Conservation (phyloP, 2,888 invertebrate species). For the Nemotelus pantherinus region DNA sequence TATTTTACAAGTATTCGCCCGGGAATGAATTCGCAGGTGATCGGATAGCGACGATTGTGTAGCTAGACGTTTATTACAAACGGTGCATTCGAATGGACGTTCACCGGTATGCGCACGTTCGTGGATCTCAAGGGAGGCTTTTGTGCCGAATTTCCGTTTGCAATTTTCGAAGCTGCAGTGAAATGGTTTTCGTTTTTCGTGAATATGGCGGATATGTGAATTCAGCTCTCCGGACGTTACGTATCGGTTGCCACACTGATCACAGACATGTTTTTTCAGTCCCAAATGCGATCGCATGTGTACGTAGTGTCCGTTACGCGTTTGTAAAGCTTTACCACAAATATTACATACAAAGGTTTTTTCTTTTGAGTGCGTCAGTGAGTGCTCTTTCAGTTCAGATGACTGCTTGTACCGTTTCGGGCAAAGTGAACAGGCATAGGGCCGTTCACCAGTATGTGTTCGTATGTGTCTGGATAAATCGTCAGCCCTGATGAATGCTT, state of each 20-base stretch:
- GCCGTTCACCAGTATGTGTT: conserved; percentile 56
- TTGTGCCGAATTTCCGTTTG: conserved; percentile 51
- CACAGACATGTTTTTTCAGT: conserved; percentile 53
- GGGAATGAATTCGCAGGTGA: conserved; percentile 52
- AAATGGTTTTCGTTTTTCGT: conserved; percentile 52
- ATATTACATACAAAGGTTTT: conserved; percentile 52
- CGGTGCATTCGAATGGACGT: conserved; percentile 50
- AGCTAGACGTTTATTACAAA: conserved; percentile 51
- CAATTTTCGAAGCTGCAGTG: conserved; percentile 52
- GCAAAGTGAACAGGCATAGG: conserved; percentile 55
- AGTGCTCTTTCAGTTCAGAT: conserved; percentile 53
- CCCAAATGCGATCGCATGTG: conserved; percentile 55
- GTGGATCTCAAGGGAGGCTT: conserved; percentile 52
- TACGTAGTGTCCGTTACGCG: conserved; percentile 54
- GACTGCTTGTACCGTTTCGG: conserved; percentile 55
- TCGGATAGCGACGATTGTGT: conserved; percentile 51
- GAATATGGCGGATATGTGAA: conserved; percentile 53
- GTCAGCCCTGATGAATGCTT: conserved; percentile 54
- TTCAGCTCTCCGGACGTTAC: conserved; percentile 53
- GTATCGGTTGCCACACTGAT: conserved; percentile 52
- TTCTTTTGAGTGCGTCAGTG: conserved; percentile 52
- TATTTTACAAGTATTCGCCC: conserved; percentile 49
- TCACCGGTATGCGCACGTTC: conserved; percentile 52
- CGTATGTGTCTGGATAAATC: conserved; percentile 56
- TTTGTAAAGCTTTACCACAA: conserved; percentile 53